A percentile compares a stretch with the other conserved stretches of the same genome.
phyloP scores from a whole-genome alignment of 2,113 vertebrate species.

The Limnothrissa miodon region DNA sequence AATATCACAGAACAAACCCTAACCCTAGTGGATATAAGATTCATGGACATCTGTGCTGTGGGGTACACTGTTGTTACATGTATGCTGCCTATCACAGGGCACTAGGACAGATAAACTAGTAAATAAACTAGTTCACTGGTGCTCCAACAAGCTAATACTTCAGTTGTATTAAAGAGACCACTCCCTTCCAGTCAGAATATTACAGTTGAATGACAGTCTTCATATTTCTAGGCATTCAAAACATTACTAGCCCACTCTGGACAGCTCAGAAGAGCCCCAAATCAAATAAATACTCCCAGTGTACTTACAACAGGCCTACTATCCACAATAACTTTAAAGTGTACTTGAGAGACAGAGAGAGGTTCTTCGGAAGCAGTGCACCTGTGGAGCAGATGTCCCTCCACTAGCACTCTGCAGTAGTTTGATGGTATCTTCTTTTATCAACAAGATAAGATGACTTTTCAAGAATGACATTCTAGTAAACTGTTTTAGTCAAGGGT shows the following conservation, averaged over 20 bases:
- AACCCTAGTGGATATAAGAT: neutral
- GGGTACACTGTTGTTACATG: neutral
- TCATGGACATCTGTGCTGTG: neutral
- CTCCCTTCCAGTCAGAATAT: neutral
- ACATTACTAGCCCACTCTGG: neutral
- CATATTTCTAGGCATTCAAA: neutral
- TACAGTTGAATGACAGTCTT: neutral
- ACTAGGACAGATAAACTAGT: neutral
- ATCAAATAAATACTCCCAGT: neutral
- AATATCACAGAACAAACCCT: neutral
- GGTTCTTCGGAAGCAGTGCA: too few relatives aligned
- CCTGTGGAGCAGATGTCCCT: slow-evolving; percentile 26
- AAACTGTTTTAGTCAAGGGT: too few relatives aligned
- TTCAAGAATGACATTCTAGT: too few relatives aligned
- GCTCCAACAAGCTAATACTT: neutral
- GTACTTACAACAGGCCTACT: too few relatives aligned
- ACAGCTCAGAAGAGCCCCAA: neutral
- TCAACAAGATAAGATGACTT: too few relatives aligned
- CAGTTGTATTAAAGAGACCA: neutral
- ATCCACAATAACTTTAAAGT: neutral
- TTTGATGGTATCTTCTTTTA: too few relatives aligned
- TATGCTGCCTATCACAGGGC: too few relatives aligned
- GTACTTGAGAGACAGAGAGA: too few relatives aligned
- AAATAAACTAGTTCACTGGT: neutral
- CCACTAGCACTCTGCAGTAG: neutral